These are phyloP conservation scores for Ophthalmolycus amberensis DNA, from an alignment of 2,113 vertebrate genomes.

Conservation along the genomic window DNA sequence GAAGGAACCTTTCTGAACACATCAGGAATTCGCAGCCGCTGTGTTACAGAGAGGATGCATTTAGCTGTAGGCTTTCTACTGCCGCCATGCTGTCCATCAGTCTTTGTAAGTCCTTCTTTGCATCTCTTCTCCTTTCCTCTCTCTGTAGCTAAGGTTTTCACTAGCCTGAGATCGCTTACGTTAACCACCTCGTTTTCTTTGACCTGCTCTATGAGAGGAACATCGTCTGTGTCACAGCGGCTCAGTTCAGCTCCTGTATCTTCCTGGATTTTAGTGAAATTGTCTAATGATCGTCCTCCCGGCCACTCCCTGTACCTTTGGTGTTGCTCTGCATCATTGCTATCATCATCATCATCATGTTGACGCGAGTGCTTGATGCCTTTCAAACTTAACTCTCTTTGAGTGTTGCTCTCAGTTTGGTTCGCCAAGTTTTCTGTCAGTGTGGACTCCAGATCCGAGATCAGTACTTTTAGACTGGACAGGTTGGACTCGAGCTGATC, in stretches of 20 bases:
- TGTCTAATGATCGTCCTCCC: slow-evolving; percentile 29
- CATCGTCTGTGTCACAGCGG: not conserved
- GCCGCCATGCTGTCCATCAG: not conserved
- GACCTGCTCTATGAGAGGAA: not conserved
- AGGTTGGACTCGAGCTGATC: slow-evolving; percentile 78
- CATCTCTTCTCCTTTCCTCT: not conserved
- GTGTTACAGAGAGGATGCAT: slow-evolving; percentile 48
- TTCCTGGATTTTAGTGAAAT: slow-evolving; percentile 9
- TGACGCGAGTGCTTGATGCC: not conserved
- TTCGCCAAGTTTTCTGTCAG: slow-evolving; percentile 59
- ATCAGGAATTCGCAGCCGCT: slow-evolving; percentile 61
- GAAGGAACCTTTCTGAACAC: slow-evolving; percentile 49
- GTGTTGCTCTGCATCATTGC: not conserved
- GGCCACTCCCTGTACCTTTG: not conserved
- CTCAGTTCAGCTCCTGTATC: slow-evolving; percentile 11
- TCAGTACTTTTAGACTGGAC: slow-evolving; percentile 73
- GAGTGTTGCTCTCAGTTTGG: slow-evolving; percentile 10
- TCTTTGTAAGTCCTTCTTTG: slow-evolving; percentile 6
- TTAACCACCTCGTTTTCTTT: not conserved
- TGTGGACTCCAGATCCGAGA: slow-evolving; percentile 79
- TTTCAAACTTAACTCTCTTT: slow-evolving; percentile 27
- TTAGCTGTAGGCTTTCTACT: slow-evolving; percentile 19
- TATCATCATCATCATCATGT: not conserved
- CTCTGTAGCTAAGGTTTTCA: slow-evolving; percentile 29
- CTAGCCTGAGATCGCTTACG: slow-evolving; percentile 2